Evolutionary conservation across 2,888 invertebrate species (phyloP), one percentile per base, ranked within the genome.

Genomic region (Diploptera punctata): DNA sequence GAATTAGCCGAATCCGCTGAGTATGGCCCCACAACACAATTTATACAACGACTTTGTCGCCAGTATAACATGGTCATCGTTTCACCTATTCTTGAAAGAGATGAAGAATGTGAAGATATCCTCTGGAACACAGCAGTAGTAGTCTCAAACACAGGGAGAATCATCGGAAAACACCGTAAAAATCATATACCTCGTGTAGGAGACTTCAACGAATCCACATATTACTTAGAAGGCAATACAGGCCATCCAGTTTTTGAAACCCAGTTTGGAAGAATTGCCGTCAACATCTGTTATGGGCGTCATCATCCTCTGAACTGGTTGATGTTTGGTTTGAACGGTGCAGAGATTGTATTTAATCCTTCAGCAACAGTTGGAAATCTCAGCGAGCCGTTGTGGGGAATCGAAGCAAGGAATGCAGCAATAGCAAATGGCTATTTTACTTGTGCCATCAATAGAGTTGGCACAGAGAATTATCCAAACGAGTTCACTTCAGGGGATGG

Each of bases 221-320:
- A 97, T 82, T 99, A 99, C 82, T 88, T 91, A 84, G 97, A 98
- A 82, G 97, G 99, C 10, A 90, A 94, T 79, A 91, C 94, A 1
- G 98, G 99, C 0, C 99, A 99, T 85, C 93, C 94, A 1, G 98
- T 99, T 13, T 97, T 96, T 80, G 86, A 90, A 79, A 97, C 96
- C 0, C 89, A 89, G 78, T 95, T 90, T 81, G 96, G 93, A 0
- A 93, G 90, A 81, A 92, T 99, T 77, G 99, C 93, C 0, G 87
- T 99, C 2, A 99, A 99, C 80, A 98, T 99, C 78, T 99, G 99
- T 82, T 99, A 97, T 81, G 99, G 99, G 0, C 90, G 99, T 0
- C 99, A 99, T 83, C 98, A 99, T 83, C 98, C 98, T 0, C 89
- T 95, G 76, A 99, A 99, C 81, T 99, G 99, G 99, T 86, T 98